These are phyloP conservation scores for Ptychochromis oligacanthus DNA, from an alignment of 2,113 vertebrate genomes.

Conservation along the genomic window DNA sequence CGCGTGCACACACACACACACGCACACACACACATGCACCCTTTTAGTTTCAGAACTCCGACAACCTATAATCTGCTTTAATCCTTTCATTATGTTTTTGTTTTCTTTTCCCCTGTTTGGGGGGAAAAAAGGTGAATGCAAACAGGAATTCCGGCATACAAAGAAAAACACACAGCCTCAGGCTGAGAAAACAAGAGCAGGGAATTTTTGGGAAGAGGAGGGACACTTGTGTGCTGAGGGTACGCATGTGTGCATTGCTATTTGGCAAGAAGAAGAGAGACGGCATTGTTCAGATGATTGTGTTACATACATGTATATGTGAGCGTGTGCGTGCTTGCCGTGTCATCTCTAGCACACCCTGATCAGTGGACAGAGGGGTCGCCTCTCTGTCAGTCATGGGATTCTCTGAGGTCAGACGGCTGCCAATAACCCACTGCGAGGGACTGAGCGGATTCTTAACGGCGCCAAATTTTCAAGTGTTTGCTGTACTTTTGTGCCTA, in stretches of 20 bases:
- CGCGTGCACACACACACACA: not conserved
- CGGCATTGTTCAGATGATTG: constrained; percentile 39
- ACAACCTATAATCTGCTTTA: constrained; percentile 73
- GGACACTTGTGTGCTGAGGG: constrained; percentile 41
- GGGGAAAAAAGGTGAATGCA: constrained; percentile 72
- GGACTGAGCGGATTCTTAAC: not conserved
- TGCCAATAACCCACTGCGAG: constrained; percentile 3
- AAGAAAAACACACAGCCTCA: constrained; percentile 74
- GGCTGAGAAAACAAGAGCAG: constrained; percentile 72
- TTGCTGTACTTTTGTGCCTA: constrained; percentile 12
- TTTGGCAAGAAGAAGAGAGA: constrained; percentile 51
- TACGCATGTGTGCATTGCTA: constrained; percentile 39
- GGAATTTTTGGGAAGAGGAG: constrained; percentile 57
- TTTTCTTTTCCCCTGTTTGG: constrained; percentile 69
- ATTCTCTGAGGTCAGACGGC: constrained; percentile 20
- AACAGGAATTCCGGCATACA: constrained; percentile 80
- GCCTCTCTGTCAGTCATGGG: constrained; percentile 28
- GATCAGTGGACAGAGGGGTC: constrained; percentile 24
- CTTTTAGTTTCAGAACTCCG: constrained; percentile 63
- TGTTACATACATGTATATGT: constrained; percentile 3
- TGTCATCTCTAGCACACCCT: constrained; percentile 3
- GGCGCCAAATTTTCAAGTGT: constrained; percentile 19
- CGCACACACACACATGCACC: constrained; percentile 6
- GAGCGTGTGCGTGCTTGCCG: not conserved
- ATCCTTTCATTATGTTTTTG: constrained; percentile 78